These are phyloP conservation scores for Dryobota labecula DNA, from an alignment of 2,888 invertebrate genomes.

Conservation along the genomic window DNA sequence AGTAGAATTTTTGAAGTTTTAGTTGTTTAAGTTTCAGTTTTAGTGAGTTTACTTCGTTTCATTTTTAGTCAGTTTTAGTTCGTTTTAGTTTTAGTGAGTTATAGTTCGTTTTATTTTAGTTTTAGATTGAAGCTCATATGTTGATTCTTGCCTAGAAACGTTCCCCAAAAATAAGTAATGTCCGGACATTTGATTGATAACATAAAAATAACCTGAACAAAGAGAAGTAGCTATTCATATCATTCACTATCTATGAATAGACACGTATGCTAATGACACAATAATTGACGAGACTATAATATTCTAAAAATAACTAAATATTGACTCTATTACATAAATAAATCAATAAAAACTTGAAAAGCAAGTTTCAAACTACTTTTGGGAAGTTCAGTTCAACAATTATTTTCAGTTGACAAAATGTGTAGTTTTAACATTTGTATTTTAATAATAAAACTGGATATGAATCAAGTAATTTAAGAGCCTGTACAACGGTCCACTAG, in stretches of 20 bases:
- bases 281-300: slow-evolving; percentile 34
- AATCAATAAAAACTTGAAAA: slow-evolving; percentile 27
- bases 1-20: background rate
- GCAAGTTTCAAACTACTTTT: background rate
- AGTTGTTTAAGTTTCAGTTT: no score
- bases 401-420: background rate
- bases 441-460: background rate
- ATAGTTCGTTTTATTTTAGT: no score
- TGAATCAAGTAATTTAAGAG: background rate
- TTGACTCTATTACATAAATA: slow-evolving; percentile 9
- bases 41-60: no score
- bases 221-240: background rate
- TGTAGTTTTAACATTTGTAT: background rate
- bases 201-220: slow-evolving; percentile 32
- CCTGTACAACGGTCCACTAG: no score
- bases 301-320: slow-evolving; percentile 39
- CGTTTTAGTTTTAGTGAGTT: background rate
- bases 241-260: slow-evolving; percentile 30
- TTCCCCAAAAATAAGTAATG: background rate
- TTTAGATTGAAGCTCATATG: background rate
- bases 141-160: background rate
- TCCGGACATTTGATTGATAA: slow-evolving; percentile 11
- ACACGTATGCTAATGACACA: slow-evolving; percentile 33
- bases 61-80: background rate
- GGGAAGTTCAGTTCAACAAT: background rate